phyloP scores from a whole-genome alignment of 2,113 vertebrate species.

The Sapajus apella region DNA sequence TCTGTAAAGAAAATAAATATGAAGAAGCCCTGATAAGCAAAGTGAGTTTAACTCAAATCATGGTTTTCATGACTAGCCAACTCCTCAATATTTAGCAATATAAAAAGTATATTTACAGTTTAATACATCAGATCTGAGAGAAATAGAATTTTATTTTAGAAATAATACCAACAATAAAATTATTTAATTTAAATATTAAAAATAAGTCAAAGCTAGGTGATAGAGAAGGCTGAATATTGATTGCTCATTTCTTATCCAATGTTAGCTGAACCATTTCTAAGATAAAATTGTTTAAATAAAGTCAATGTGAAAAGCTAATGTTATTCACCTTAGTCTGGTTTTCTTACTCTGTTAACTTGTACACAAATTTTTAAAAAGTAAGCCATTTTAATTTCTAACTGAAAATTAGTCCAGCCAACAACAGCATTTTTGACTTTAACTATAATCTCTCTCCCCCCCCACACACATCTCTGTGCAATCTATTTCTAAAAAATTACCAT shows the following conservation, averaged over 20 bases:
- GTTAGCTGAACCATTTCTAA: slow-evolving; percentile 33
- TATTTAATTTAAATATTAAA: background rate
- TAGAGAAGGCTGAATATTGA: background rate
- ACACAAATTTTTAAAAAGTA: background rate
- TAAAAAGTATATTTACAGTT: background rate
- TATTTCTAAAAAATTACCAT: slow-evolving; percentile 12
- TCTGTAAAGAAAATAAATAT: slow-evolving; percentile 84
- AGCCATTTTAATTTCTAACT: slow-evolving; percentile 30
- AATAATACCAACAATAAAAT: slow-evolving; percentile 3
- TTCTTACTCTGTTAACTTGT: slow-evolving; percentile 1
- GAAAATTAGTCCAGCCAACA: background rate
- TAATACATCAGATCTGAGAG: background rate
- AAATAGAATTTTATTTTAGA: background rate
- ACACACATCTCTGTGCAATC: background rate
- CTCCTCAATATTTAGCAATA: slow-evolving; percentile 23
- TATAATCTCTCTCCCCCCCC: background rate
- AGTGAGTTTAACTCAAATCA: slow-evolving; percentile 32
- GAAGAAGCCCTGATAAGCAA: background rate
- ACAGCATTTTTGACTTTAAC: background rate
- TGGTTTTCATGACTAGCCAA: slow-evolving; percentile 30
- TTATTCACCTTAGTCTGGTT: background rate
- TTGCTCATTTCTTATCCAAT: background rate
- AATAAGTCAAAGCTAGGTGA: background rate
- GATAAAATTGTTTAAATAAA: slow-evolving; percentile 6
- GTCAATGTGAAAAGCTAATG: slow-evolving; percentile 12